Conservation (phyloP, 2,797 vertebrate species). For the Diplodus puntazzo region DNA sequence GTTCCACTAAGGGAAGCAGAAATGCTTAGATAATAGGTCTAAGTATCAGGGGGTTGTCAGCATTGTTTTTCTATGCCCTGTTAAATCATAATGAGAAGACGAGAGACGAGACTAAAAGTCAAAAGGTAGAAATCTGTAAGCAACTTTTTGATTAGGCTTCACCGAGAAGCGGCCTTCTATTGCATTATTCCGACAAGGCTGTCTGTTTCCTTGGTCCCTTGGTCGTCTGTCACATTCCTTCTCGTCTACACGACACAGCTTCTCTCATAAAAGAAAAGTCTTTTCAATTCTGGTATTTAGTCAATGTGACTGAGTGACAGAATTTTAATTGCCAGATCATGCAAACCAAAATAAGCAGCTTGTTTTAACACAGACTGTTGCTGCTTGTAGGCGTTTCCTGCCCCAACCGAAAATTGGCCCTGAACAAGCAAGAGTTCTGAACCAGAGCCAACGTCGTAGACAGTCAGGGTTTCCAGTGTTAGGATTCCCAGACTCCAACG, state of each 20-base stretch:
- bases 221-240: not conserved
- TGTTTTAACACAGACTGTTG: conserved; percentile 30
- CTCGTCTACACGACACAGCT: not conserved
- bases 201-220: not conserved
- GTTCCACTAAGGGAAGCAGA: conserved; percentile 69
- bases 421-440: conserved; percentile 43
- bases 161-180: not conserved
- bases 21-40: conserved; percentile 75
- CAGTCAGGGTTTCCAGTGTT: conserved; percentile 34
- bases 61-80: conserved; percentile 67
- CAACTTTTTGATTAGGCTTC: conserved; percentile 36
- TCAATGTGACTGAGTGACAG: not conserved
- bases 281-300: conserved; percentile 15
- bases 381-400: conserved; percentile 46
- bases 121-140: conserved; percentile 19
- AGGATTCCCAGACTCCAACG: conserved; percentile 22
- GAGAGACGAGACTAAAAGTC: conserved; percentile 36
- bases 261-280: conserved; percentile 1
- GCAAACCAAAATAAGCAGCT: conserved; percentile 37
- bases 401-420: conserved; percentile 42
- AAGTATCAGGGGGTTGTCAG: conserved; percentile 66
- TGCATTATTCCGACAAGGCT: not conserved
- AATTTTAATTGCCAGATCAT: conserved; percentile 25
- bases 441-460: conserved; percentile 39
- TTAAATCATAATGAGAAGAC: conserved; percentile 74